These are phyloP conservation scores for Setophaga petechia DNA, from an alignment of 2,113 vertebrate genomes.

Conservation along the genomic window DNA sequence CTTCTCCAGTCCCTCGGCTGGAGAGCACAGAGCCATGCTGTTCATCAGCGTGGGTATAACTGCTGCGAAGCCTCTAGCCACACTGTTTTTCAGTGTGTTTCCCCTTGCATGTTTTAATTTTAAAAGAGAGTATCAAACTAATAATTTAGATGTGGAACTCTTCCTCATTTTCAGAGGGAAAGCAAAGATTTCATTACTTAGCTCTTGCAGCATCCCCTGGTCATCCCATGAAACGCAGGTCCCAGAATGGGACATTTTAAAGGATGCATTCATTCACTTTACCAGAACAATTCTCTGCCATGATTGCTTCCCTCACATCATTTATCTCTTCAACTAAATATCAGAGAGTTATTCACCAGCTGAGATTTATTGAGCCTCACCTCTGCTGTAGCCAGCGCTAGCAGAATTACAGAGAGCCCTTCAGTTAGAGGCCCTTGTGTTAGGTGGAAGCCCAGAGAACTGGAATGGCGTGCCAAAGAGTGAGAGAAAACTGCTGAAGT, in stretches of 20 bases:
- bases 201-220: not conserved
- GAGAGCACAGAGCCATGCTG: not conserved
- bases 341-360: not conserved
- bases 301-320: not conserved
- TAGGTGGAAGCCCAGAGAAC: not conserved
- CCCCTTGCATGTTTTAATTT: not conserved
- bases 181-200: not conserved
- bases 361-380: not conserved
- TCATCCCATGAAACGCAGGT: not conserved
- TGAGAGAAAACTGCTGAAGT: not conserved
- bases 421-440: not conserved
- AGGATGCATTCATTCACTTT: not conserved
- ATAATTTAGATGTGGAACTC: not conserved
- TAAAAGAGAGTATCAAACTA: not conserved
- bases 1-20: not conserved
- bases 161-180: not conserved
- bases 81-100: not conserved
- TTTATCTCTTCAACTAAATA: not conserved
- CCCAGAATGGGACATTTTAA: not conserved
- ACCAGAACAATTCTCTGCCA: not conserved
- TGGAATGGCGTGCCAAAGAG: not conserved
- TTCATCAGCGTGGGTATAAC: not conserved
- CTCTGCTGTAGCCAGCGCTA: not conserved
- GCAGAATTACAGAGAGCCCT: not conserved
- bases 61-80: not conserved